Evolutionary conservation across 1,140 invertebrate species (phyloP).

Genomic region (Pollicipes pollicipes): DNA sequence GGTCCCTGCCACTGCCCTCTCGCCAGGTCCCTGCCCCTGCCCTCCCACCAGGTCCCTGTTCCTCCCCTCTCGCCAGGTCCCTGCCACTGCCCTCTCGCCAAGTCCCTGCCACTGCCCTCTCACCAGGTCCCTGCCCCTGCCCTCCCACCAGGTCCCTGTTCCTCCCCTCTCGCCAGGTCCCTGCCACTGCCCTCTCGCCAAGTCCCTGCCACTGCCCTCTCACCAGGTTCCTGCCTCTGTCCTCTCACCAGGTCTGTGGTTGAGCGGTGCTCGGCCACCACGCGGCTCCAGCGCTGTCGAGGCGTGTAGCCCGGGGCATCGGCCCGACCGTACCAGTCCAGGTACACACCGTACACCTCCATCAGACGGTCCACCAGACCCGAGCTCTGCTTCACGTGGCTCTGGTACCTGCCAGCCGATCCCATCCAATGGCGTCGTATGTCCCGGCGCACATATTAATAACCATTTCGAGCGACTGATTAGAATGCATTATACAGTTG

Average conservation of each 20-base stretch:
- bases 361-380: neutral
- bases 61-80: neutral
- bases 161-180: neutral
- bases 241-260: too few relatives aligned
- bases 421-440: too few relatives aligned
- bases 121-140: neutral
- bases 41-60: neutral
- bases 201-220: neutral
- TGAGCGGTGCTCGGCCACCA: too few relatives aligned
- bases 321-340: neutral
- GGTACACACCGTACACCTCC: constrained; percentile 4
- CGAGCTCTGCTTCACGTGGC: neutral
- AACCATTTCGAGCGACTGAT: too few relatives aligned
- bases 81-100: neutral
- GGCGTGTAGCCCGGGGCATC: too few relatives aligned
- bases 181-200: neutral
- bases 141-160: neutral
- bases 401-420: too few relatives aligned
- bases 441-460: too few relatives aligned
- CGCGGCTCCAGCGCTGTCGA: too few relatives aligned
- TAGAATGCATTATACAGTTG: too few relatives aligned
- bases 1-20: constrained; percentile 5
- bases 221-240: neutral
- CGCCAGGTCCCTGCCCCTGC: neutral
- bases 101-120: neutral